Percentiles rank a stretch among this genome's conserved stretches.
phyloP scores from a whole-genome alignment of 1,140 invertebrate species.

The Drosophila mauritiana region DNA sequence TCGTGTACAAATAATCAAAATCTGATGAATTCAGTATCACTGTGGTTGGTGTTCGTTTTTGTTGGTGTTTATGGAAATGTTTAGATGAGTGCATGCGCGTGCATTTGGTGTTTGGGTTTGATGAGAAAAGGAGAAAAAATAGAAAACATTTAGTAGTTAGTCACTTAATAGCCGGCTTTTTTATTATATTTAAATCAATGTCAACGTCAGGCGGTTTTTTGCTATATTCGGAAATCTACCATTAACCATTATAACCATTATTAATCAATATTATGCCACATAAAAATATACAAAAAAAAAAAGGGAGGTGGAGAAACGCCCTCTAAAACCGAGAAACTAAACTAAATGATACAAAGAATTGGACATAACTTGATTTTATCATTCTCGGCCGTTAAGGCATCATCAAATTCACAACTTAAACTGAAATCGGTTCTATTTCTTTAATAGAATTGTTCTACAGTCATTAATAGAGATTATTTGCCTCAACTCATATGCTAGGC shows the following conservation, averaged over 20 bases:
- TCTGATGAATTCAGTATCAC: constrained; percentile 83
- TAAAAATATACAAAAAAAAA: background rate
- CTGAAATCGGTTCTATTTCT: background rate
- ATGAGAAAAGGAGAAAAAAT: constrained; percentile 39
- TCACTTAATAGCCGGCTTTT: constrained; percentile 11
- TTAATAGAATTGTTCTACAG: background rate
- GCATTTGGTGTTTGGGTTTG: constrained; percentile 33
- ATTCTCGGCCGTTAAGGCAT: no score
- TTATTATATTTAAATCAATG: constrained; percentile 24
- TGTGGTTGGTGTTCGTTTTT: constrained; percentile 36
- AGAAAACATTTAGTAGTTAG: constrained; percentile 46
- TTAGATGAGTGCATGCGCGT: constrained; percentile 52
- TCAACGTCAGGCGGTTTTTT: constrained; percentile 13
- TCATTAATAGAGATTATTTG: background rate
- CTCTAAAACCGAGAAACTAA: background rate
- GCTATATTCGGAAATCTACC: background rate
- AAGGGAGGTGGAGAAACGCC: constrained; percentile 2
- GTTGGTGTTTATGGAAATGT: constrained; percentile 21
- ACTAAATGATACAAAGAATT: no score
- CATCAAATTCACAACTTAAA: background rate
- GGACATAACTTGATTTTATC: no score
- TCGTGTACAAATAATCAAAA: constrained; percentile 83
- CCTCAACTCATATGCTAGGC: background rate
- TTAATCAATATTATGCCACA: background rate
- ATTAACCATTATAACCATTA: constrained; percentile 9